Percentiles rank a stretch among this genome's conserved stretches.
Evolutionary conservation across 2,797 vertebrate species (phyloP).

Genomic region (Pangasius larnaudii): DNA sequence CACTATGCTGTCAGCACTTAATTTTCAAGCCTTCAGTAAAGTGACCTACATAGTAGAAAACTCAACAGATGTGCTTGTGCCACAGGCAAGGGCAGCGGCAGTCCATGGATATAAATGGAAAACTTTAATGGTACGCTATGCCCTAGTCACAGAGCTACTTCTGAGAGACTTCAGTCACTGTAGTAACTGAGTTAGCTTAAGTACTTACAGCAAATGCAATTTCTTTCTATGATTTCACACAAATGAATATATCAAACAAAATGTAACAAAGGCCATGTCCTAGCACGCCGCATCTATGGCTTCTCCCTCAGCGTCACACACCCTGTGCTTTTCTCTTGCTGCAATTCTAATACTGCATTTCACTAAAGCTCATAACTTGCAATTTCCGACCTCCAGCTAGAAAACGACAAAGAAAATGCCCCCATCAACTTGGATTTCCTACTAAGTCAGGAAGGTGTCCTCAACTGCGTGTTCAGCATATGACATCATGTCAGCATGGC

Average conservation of each 20-base stretch:
- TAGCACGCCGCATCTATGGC: neutral
- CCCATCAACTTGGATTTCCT: neutral
- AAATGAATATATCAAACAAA: neutral
- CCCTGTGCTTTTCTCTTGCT: neutral
- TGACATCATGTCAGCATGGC: neutral
- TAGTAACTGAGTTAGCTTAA: neutral
- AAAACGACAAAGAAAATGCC: neutral
- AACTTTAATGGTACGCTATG: constrained; percentile 8
- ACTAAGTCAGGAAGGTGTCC: neutral
- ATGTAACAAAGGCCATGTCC: neutral
- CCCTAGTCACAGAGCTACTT: constrained; percentile 16
- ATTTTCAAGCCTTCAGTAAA: constrained; percentile 53
- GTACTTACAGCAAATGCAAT: constrained; percentile 1
- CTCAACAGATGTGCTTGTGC: constrained; percentile 70
- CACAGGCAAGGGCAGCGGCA: constrained; percentile 63
- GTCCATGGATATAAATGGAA: constrained; percentile 35
- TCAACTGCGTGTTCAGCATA: neutral
- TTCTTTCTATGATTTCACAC: neutral
- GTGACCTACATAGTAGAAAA: constrained; percentile 64
- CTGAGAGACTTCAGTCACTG: neutral
- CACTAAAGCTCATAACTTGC: neutral
- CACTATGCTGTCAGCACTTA: constrained; percentile 43
- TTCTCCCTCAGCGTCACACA: too few relatives aligned
- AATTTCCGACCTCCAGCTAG: neutral
- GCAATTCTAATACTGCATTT: neutral